phyloP scores from a whole-genome alignment of 30 jellyfish, hydroid and myxozoan species.

The Clytia hemisphaerica region DNA sequence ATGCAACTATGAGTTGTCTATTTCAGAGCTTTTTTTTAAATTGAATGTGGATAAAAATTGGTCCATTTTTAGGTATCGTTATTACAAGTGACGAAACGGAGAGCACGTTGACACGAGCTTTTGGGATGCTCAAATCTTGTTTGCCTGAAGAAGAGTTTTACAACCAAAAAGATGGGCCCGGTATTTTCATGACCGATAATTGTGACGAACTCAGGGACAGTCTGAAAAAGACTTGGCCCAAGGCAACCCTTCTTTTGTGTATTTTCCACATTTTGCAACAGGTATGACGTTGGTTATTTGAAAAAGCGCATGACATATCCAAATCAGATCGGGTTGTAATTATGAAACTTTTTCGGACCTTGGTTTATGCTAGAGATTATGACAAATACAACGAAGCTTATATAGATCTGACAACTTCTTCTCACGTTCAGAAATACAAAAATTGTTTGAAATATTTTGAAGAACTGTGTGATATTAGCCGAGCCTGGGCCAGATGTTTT shows the following conservation, averaged over 20 bases:
- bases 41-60: no score
- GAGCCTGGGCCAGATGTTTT: neutral
- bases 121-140: neutral
- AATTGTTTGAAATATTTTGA: neutral
- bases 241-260: neutral
- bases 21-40: no score
- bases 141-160: neutral
- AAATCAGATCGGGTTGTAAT: no score
- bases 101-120: neutral
- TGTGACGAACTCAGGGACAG: conserved; percentile 1
- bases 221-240: conserved; percentile 8
- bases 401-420: neutral
- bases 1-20: no score
- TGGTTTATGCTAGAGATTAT: no score
- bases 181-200: conserved; percentile 6
- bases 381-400: no score
- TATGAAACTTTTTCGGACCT: no score
- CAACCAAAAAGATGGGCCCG: neutral
- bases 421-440: neutral
- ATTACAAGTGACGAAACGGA: neutral
- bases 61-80: no score
- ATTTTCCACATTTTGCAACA: conserved; percentile 15
- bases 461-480: neutral
- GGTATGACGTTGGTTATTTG: no score
- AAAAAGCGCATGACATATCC: no score